Percentiles rank a stretch among this genome's conserved stretches.
phyloP scores from a whole-genome alignment of 1,140 invertebrate genomes.

The Macrobrachium nipponense region DNA sequence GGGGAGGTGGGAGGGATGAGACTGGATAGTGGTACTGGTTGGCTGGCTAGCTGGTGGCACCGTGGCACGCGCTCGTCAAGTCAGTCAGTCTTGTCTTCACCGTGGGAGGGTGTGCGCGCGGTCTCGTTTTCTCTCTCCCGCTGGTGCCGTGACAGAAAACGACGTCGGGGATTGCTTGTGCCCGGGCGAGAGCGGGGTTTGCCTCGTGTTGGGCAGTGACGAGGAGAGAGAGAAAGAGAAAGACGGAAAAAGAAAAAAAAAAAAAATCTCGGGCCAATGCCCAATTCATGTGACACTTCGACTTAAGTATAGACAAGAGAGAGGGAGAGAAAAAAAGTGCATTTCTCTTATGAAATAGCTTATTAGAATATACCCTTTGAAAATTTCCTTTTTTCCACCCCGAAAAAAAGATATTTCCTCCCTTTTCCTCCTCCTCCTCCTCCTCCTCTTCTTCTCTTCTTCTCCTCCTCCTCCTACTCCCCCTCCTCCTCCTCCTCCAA shows the following conservation, averaged over 20 bases:
- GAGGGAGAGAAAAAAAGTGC: neutral
- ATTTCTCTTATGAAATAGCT: neutral
- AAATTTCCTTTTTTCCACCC: neutral
- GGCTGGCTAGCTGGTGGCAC: too few relatives aligned
- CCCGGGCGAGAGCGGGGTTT: too few relatives aligned
- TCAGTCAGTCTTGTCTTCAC: slow-evolving; percentile 1
- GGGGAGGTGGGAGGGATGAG: too few relatives aligned
- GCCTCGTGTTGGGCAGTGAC: too few relatives aligned
- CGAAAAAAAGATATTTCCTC: neutral
- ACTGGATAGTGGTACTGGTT: too few relatives aligned
- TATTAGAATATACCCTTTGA: too few relatives aligned
- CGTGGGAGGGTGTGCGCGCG: neutral
- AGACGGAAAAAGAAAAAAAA: neutral
- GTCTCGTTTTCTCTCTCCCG: neutral
- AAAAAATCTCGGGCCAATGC: neutral
- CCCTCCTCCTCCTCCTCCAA: neutral
- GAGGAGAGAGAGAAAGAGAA: neutral
- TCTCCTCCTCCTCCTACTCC: neutral
- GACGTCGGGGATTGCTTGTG: too few relatives aligned
- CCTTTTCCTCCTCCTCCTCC: neutral
- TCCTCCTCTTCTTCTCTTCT: too few relatives aligned
- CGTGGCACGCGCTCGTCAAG: neutral
- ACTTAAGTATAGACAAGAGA: neutral
- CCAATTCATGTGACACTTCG: too few relatives aligned
- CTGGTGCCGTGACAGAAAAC: too few relatives aligned